phyloP scores from a whole-genome alignment of 2,113 vertebrate species.

The Tympanuchus pallidicinctus region DNA sequence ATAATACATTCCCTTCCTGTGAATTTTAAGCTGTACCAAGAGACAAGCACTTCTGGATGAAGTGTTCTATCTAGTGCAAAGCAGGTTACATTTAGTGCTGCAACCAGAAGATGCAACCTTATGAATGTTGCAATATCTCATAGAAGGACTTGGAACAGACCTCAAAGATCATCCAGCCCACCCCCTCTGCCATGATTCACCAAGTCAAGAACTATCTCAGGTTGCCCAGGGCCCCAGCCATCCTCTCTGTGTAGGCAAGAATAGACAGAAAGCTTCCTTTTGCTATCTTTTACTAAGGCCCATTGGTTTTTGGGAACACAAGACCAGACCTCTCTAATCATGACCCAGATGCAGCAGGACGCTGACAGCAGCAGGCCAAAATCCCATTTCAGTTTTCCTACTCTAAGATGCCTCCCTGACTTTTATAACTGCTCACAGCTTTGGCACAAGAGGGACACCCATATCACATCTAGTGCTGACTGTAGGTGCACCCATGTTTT shows the following conservation, averaged over 20 bases:
- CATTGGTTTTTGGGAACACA: accelerated
- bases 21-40: not conserved
- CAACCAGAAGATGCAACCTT: not conserved
- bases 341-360: not conserved
- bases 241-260: not conserved
- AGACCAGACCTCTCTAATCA: not conserved
- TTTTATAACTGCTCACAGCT: not conserved
- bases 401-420: not conserved
- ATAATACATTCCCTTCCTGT: accelerated
- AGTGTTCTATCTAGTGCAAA: not conserved
- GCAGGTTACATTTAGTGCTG: accelerated
- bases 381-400: not conserved
- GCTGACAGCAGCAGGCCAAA: not conserved
- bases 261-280: not conserved
- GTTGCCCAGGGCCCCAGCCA: no score
- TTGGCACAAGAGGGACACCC: not conserved
- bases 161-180: no score
- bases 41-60: not conserved
- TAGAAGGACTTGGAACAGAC: no score
- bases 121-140: accelerated
- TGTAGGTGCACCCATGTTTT: not conserved
- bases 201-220: no score
- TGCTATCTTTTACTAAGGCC: not conserved
- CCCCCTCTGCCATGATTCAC: no score
- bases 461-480: not conserved